Base-by-base conservation (phyloP, 2,888 invertebrate genomes). In the Danaus chrysippus region DNA sequence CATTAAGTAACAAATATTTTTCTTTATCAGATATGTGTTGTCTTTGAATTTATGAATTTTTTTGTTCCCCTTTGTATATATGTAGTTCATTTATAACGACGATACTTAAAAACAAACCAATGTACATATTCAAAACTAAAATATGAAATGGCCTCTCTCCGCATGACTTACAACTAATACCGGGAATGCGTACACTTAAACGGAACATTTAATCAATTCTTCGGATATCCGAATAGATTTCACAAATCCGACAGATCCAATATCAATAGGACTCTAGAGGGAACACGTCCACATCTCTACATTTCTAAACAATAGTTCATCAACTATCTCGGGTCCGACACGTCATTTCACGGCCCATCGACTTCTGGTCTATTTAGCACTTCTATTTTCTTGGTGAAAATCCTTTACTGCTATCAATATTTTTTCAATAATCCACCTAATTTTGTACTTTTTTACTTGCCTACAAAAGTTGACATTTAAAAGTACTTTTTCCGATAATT, bases 231-330 rank as follows among this genome's bases (percentile, higher is more conserved):
- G 61, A 62, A 66, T 66, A 62, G 59, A 65, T 63, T 65, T 61
- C 58, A 69, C 73, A 71, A 77, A 78, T 76, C 69, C 73, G 64
- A 74, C 73, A 71, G 73, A 70, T 68, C 69, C 68, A 66, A 70
- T 68, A 69, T 69, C 71, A 70, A 69, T 67, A 65, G 65, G 65
- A 54, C 57, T 61, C 58, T 54, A 54, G 65, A 63, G 60, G 59
- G 64, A 63, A 64, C 63, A 64, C 57, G 73, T 61, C 68, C 73
- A 73, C 74, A 76, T 71, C 68, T 75, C 66, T 71, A 74, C 74
- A 77, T 76, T 76, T 75, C 76, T 75, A 80, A 82, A 86, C 84
- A 86, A 84, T 84, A 82, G 78, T 80, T 81, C 79, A 78, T 83
- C 79, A 81, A 82, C 75, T 76, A 73, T 72, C 73, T 76, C 77